Evolutionary conservation across 92 coral and sea anemone species (phyloP), one percentile per base, ranked within the genome.

Genomic region (Blastomussa wellsi): DNA sequence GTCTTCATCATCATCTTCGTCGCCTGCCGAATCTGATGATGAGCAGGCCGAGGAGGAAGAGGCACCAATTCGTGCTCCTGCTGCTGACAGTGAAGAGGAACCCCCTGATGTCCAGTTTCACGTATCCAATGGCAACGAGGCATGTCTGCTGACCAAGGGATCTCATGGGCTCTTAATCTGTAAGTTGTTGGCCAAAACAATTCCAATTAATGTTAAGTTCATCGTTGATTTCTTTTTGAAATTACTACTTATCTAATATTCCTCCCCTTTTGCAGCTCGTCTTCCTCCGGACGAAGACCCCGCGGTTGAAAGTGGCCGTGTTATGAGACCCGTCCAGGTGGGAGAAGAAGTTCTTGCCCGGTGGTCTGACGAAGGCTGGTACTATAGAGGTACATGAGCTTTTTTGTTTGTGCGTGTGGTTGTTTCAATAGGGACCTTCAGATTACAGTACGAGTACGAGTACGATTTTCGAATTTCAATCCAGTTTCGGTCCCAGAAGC

Each of bases 321-420:
- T 96, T 74, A 95, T 95, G 32, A 90, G 88, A 69, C 74, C 82
- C 17, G 77, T 96, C 71, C 86, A 84, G 53, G 92, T 77, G 78
- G 99, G 99, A 1, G 98, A 96, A 74, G 99, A 96, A 75, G 99
- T 96, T 48, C 83, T 96, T 35, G 98, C 99, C 1, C 92, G 98
- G 57, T 96, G 99, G 99, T 90, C 95, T 7, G 99, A 96, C 59
- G 99, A 96, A 65, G 99, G 98, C 16, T 96, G 99, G 99, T 96
- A 96, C 86, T 96, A 96, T 65, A 83, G 98, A 86, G 99, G 99
- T 96, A 82, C 57, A 57, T 15, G 1, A 24, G 8, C 42, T 53
- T 36, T 0, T 24, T 13, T 70, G 0, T 36, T 31, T 17, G 15
- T 10, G 39, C 26, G 48, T 38, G 16, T 8, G 49, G 7, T 4